Evolutionary conservation across 2,888 invertebrate species (phyloP), one percentile per base, ranked within the genome.

Genomic region (Aporophyla lueneburgensis): DNA sequence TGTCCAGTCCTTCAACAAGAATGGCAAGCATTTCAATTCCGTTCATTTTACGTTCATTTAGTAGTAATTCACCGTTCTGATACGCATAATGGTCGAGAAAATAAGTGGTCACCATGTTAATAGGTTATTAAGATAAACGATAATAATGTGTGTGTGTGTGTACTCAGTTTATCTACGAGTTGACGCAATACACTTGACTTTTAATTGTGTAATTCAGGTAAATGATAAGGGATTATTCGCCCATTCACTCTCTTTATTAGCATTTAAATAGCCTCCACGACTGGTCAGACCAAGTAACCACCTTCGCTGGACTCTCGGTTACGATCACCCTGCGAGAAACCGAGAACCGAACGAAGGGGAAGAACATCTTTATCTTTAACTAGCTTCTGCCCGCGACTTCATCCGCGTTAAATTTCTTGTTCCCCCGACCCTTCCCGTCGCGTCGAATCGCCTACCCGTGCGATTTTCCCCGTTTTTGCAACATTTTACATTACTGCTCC

Each of bases 121-220:
- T 49, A 69, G 69, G 61, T 61, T 54, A 69, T 16, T 40, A 21
- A 5, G 61, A 74, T 74, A 72, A 69, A n/a, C 24, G n/a, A n/a
- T n/a, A 21, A 53, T 68, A 46, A 51, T 49, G 16, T 16, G 14
- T 24, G 21, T 54, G 43, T 14, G 14, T 33, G 24, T 54, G 49
- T 14, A 46, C n/a, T 46, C n/a, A 24, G 16, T n/a, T 66, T 78
- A 79, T 78, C 73, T 49, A 5, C 40, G 19, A 54, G 46, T 59
- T 72, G 59, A 78, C n/a, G 79, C 65, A 54, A 27, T 53, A 58
- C n/a, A 49, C 79, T 78, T 49, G 5, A 61, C n/a, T 40, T 24
- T 49, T 59, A 40, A 78, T 79, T 54, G 73, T 43, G 40, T 72
- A 65, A 78, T 78, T 7, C 27, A 46, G 78, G 46, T 69, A 61